Evolutionary conservation across 2,113 vertebrate genomes (phyloP), one percentile per base, ranked within the genome.

Genomic region (Alouatta palliata): DNA sequence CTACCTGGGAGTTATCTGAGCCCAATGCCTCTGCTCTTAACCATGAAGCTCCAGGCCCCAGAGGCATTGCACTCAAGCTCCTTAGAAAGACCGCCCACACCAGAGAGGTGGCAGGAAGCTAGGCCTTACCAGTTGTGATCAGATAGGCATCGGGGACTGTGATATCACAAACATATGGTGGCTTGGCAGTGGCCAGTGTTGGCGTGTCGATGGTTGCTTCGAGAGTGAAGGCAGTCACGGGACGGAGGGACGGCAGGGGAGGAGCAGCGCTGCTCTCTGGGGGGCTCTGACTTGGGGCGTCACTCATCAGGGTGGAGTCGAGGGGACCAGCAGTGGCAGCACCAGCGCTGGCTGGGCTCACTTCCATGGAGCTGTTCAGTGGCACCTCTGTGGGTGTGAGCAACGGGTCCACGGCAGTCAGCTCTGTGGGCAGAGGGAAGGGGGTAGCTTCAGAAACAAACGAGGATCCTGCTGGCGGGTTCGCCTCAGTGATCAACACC

Each of bases 141-240:
- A 99, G 95, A 97, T 99, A 99, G 64, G 98, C 98, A 2, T 99
- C 97, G 0, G 99, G 99, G 58, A 98, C 97, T 0, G 99, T 98
- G 85, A 99, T 98, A 73, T 99, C 99, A 47, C 99, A 99, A 97
- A 99, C 97, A 0, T 99, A 99, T 0, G 98, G 98, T 16, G 98
- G 99, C 89, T 97, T 97, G 71, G 99, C 98, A 23, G 99, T 97
- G 21, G 98, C 97, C 88, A 97, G 3, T 0, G 98, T 97, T 80
- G 98, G 98, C 7, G 97, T 98, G n/a, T 94, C 71, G 6, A 73
- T 90, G 8, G 92, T 35, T 4, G 88, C 75, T 86, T 97, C 95
- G 0, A 97, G 80, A 0, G 32, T 94, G 94, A 97, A 52, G 12
- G 98, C 97, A 77, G 94, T 91, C 3, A 3, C 54, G 0, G 84